A percentile compares a stretch with the other conserved stretches of the same genome.
Conservation (phyloP, 2,888 invertebrate species). For the Volucella bombylans region DNA sequence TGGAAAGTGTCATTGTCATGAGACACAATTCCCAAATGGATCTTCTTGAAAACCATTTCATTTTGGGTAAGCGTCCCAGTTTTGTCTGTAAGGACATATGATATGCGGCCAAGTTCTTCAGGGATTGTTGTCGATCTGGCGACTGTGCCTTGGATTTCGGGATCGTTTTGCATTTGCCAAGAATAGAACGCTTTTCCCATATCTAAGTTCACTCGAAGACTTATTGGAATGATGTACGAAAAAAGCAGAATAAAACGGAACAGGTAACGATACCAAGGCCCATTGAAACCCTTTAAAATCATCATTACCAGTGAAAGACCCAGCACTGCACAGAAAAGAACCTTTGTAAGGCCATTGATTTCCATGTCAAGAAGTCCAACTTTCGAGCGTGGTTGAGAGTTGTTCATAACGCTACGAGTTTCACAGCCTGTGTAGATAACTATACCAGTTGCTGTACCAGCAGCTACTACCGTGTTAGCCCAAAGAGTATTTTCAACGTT, state of each 20-base stretch:
- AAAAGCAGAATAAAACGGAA: constrained; percentile 98
- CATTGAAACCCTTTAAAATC: constrained; percentile 96
- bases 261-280: constrained; percentile 98
- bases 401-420: constrained; percentile 99
- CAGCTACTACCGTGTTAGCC: constrained; percentile 99
- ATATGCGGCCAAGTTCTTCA: constrained; percentile 97
- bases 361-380: constrained; percentile 97
- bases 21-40: constrained; percentile 96
- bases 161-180: constrained; percentile 97
- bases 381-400: constrained; percentile 97
- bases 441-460: constrained; percentile 96
- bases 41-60: constrained; percentile 98
- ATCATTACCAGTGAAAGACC: constrained; percentile 96
- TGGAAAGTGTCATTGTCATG: constrained; percentile 88
- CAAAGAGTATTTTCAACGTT: constrained; percentile 98
- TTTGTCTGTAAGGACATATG: constrained; percentile 98
- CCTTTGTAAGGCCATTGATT: constrained; percentile 97
- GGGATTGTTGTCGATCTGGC: constrained; percentile 99
- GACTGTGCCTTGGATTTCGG: constrained; percentile 95
- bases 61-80: constrained; percentile 99
- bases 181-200: constrained; percentile 99
- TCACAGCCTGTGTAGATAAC: constrained; percentile 98
- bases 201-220: constrained; percentile 98
- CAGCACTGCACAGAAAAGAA: constrained; percentile 95
- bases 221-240: constrained; percentile 99